Evolutionary conservation across 1,140 invertebrate genomes (phyloP).

Genomic region (Ridgeia piscesae): DNA sequence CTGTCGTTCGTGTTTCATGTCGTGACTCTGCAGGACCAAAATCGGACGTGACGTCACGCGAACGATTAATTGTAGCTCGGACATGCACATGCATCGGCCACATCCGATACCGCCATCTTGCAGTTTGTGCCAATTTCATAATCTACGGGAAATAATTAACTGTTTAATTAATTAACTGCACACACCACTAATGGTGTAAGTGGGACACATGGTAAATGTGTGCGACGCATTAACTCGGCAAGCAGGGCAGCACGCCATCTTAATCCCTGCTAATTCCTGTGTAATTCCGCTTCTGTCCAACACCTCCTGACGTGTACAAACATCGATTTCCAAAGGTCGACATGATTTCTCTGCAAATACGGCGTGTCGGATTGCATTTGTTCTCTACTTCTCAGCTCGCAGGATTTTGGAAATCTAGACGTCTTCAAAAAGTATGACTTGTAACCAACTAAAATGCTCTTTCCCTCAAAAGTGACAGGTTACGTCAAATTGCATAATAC

Average conservation of each 20-base stretch:
- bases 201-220: not conserved
- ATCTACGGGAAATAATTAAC: not conserved
- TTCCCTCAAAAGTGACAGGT: no score
- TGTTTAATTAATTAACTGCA: slow-evolving; percentile 6
- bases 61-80: not conserved
- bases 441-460: no score
- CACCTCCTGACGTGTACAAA: not conserved
- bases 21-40: not conserved
- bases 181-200: not conserved
- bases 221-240: not conserved
- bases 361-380: not conserved
- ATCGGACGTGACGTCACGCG: not conserved
- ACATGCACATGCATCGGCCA: not conserved
- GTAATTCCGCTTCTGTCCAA: not conserved
- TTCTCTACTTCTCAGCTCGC: not conserved
- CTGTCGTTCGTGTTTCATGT: not conserved
- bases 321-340: not conserved
- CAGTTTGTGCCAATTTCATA: not conserved
- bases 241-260: not conserved
- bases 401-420: not conserved
- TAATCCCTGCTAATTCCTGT: not conserved
- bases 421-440: not conserved
- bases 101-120: not conserved
- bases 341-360: not conserved
- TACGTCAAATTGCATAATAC: no score